These are phyloP conservation scores for Cladorhizidae sp. DNA, from an alignment of 37 sponge, comb jelly and placozoan species.

Conservation along the genomic window DNA sequence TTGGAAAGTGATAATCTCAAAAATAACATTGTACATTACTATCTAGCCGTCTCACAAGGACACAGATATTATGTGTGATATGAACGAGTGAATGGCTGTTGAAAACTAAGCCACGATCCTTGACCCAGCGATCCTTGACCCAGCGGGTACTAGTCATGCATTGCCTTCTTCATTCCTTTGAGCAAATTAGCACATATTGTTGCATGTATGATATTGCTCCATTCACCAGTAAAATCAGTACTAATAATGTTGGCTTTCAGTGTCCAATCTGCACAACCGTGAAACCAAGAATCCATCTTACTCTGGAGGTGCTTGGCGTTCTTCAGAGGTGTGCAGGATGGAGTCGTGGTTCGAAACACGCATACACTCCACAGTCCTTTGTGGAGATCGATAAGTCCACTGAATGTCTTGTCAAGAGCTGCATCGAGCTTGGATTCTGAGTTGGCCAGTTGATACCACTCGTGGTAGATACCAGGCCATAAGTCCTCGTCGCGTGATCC, in stretches of 20 bases:
- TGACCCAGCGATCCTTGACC: too few relatives aligned
- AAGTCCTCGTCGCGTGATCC: neutral
- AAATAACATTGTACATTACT: too few relatives aligned
- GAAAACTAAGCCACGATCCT: too few relatives aligned
- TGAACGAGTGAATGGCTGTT: too few relatives aligned
- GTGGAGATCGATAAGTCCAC: neutral
- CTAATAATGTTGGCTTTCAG: constrained; percentile 31
- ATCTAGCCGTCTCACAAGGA: too few relatives aligned
- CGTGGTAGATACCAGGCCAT: constrained; percentile 35
- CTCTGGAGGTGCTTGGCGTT: constrained; percentile 3
- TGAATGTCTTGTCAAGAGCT: neutral
- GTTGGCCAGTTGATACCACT: constrained; percentile 9
- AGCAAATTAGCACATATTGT: constrained; percentile 11
- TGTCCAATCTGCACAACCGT: constrained; percentile 16
- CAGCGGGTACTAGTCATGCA: too few relatives aligned
- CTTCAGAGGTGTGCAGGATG: neutral
- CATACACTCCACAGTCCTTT: constrained; percentile 16
- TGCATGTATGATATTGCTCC: constrained; percentile 18
- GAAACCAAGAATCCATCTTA: constrained; percentile 9
- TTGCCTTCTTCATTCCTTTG: constrained; percentile 5
- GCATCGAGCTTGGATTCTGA: neutral
- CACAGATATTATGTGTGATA: too few relatives aligned
- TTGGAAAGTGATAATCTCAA: too few relatives aligned
- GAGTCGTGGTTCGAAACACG: neutral
- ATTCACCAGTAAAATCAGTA: constrained; percentile 4